Base-by-base conservation (phyloP, 2,797 vertebrate genomes). In the Antennarius maculatus region DNA sequence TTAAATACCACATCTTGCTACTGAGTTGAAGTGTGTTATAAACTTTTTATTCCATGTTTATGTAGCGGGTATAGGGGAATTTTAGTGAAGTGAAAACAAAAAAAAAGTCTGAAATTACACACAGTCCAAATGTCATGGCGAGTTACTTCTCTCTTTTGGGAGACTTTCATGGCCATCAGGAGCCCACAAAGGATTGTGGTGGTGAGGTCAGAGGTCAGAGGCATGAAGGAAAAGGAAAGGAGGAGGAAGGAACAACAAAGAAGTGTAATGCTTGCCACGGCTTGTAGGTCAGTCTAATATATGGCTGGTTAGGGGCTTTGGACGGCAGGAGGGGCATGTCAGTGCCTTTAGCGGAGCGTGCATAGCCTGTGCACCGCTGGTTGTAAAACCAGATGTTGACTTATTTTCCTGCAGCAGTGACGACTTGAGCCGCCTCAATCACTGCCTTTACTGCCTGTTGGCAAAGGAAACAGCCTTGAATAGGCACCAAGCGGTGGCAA, bases 381-480 rank as follows among this genome's bases (percentile, higher is more conserved):
- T 71, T 73, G 62, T 81, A 81, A 86, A 88, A 81, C 83, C 89
- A 90, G 86, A 91, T 91, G 89, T 88, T 80, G 76, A 85, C 76
- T 82, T 61, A 29, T 78, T 84, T 81, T 81, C 61, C 61, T 37
- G 68, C 76, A 48, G 61, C 54, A 53, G 58, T 46, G 77, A 85
- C 84, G 63, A 64, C 74, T 72, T 47, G 46, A 68, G 60, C 52
- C 69, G 60, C 75, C 81, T 89, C 79, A 77, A 76, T 88, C 83
- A 81, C 58, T 31, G 66, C 56, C 61, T 87, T 84, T 84, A 84
- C 77, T 63, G 83, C 79, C 62, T 69, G 69, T 71, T 76, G 75
- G 75, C 71, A 7, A 43, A 45, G 66, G 72, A 70, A 76, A 78
- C 57, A 63, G 80, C 81, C 79, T 66, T 76, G 83, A 85, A 79